phyloP scores from a whole-genome alignment of 2,113 vertebrate genomes.

The Anguilla japonica region DNA sequence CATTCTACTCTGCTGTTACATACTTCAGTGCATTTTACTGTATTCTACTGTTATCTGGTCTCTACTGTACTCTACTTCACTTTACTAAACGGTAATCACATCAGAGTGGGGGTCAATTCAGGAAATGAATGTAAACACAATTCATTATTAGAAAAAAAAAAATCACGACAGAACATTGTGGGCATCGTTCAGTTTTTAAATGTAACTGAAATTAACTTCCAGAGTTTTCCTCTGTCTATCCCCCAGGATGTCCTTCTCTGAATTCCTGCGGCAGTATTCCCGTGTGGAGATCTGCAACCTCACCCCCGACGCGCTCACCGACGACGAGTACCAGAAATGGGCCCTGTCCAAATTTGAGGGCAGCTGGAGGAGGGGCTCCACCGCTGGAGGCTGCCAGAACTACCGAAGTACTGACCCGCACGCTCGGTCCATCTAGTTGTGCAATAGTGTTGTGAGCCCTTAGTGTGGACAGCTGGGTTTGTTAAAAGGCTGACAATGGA shows the following conservation, averaged over 20 bases:
- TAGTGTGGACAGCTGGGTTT: too few relatives aligned
- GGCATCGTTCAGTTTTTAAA: too few relatives aligned
- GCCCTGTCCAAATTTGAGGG: constrained; percentile 82
- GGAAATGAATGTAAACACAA: neutral
- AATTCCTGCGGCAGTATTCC: constrained; percentile 86
- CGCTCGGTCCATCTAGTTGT: neutral
- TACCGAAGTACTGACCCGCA: constrained; percentile 68
- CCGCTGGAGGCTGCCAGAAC: constrained; percentile 89
- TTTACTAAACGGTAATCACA: too few relatives aligned
- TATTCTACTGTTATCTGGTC: too few relatives aligned
- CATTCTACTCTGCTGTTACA: neutral
- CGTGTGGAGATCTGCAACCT: constrained; percentile 91
- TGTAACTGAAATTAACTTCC: too few relatives aligned
- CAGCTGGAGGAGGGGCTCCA: constrained; percentile 81
- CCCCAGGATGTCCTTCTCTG: constrained; percentile 82
- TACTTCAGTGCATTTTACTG: too few relatives aligned
- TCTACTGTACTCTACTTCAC: neutral
- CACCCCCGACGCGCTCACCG: constrained; percentile 81
- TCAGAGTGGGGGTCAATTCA: too few relatives aligned
- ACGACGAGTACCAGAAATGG: constrained; percentile 79
- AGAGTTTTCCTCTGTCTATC: neutral
- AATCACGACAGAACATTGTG: too few relatives aligned
- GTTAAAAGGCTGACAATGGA: too few relatives aligned
- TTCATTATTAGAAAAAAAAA: too few relatives aligned
- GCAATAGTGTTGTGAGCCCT: too few relatives aligned